Conservation (phyloP, 1,140 invertebrate genomes). For the Xylocopa sonorina region DNA sequence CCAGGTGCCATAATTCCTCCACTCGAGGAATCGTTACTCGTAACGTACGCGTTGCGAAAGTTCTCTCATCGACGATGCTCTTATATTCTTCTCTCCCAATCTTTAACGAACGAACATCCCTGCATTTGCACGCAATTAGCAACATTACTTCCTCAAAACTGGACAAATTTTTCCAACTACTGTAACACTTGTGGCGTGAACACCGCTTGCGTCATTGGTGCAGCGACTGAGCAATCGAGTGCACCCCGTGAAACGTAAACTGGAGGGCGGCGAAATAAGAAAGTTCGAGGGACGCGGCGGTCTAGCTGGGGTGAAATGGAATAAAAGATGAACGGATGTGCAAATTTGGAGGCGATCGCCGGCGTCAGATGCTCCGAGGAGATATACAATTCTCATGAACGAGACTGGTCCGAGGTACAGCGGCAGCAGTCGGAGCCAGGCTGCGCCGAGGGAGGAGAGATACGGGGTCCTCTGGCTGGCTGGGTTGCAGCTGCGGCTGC, state of each 20-base stretch:
- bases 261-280: background rate
- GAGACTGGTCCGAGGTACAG: constrained; percentile 16
- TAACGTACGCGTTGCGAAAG: background rate
- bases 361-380: constrained; percentile 41
- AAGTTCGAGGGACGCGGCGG: background rate
- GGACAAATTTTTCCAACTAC: too few relatives aligned
- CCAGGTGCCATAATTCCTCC: background rate
- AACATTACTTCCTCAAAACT: too few relatives aligned
- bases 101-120: too few relatives aligned
- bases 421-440: constrained; percentile 36
- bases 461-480: constrained; percentile 14
- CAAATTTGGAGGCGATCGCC: constrained; percentile 54
- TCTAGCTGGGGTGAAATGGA: background rate
- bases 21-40: background rate
- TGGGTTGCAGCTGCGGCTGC: constrained; percentile 62
- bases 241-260: too few relatives aligned
- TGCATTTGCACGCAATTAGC: too few relatives aligned
- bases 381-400: constrained; percentile 52
- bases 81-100: too few relatives aligned
- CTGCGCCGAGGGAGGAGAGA: constrained; percentile 43
- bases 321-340: constrained; percentile 45
- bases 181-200: too few relatives aligned
- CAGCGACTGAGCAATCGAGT: too few relatives aligned
- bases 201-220: too few relatives aligned
- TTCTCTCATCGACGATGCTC: background rate